Percentiles rank a stretch among this genome's conserved stretches.
phyloP scores from a whole-genome alignment of 2,113 vertebrate genomes.

The Bubo bubo region DNA sequence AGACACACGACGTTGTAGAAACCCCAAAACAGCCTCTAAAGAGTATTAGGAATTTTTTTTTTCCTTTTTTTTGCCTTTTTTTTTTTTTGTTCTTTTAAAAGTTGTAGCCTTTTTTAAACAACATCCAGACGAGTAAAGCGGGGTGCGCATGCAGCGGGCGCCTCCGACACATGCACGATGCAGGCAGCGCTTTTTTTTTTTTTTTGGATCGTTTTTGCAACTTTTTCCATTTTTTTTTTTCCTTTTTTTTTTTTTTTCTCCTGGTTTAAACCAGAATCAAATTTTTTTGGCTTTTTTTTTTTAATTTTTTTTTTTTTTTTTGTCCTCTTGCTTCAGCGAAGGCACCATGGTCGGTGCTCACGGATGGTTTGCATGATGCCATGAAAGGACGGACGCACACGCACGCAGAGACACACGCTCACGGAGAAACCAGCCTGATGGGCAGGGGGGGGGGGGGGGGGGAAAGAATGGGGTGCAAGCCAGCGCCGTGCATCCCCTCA shows the following conservation, averaged over 20 bases:
- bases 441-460: background rate
- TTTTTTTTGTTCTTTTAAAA: background rate
- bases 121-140: constrained; percentile 47
- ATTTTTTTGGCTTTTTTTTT: too few relatives aligned
- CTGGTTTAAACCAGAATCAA: background rate
- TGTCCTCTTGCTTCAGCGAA: background rate
- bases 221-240: background rate
- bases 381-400: background rate
- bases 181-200: background rate
- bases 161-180: constrained; percentile 36
- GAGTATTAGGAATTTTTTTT: background rate
- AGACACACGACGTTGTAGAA: constrained; percentile 75
- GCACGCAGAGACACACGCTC: background rate
- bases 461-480: background rate
- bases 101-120: background rate
- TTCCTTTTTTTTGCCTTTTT: background rate
- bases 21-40: constrained; percentile 38
- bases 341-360: background rate
- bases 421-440: background rate
- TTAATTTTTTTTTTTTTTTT: background rate
- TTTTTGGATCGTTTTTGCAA: background rate
- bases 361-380: background rate
- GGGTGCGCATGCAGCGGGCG: constrained; percentile 46
- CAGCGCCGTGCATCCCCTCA: background rate
- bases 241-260: background rate